Percentiles rank a stretch among this genome's conserved stretches.
Conservation (phyloP, 2,113 vertebrate genomes). For the Guaruba guarouba region DNA sequence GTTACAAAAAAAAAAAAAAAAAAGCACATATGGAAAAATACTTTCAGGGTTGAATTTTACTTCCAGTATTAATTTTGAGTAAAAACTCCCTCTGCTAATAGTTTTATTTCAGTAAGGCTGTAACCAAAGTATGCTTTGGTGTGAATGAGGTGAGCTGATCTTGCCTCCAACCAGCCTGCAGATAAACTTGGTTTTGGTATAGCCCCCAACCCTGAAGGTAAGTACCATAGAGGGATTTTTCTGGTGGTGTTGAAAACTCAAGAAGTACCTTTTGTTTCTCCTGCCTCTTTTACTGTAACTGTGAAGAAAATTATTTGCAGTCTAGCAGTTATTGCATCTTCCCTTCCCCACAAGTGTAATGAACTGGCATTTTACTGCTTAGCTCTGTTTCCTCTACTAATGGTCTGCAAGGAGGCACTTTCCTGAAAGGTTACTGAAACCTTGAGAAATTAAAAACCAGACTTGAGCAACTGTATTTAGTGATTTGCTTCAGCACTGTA, state of each 20-base stretch:
- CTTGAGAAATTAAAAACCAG: neutral
- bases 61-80: neutral
- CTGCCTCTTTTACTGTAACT: neutral
- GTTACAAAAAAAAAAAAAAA: neutral
- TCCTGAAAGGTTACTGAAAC: conserved; percentile 38
- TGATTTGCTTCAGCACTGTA: conserved; percentile 20
- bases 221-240: neutral
- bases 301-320: neutral
- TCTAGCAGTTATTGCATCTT: neutral
- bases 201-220: neutral
- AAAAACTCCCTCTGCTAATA: neutral
- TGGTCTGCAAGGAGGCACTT: neutral
- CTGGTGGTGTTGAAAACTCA: neutral
- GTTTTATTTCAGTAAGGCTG: neutral
- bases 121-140: neutral
- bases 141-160: neutral
- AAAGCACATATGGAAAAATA: neutral
- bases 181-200: neutral
- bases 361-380: conserved; percentile 41
- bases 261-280: neutral
- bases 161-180: neutral
- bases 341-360: neutral
- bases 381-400: conserved; percentile 38
- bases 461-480: neutral
- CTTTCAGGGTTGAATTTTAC: neutral